Base-by-base conservation (phyloP, 2,888 invertebrate genomes). In the Apamea crenata region DNA sequence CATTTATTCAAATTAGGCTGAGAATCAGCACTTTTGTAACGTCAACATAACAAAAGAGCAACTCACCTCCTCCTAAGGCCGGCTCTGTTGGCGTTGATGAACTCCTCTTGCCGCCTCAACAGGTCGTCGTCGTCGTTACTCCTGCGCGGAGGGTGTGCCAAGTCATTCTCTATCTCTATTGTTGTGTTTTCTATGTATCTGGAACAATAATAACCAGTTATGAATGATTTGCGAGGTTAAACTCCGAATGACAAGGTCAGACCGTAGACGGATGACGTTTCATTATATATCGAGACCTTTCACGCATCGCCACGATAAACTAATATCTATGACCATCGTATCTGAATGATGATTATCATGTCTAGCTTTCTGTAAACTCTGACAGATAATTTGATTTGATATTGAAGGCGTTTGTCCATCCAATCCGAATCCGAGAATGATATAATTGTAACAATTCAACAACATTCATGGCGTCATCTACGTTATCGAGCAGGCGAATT, bases 171-270 rank as follows among this genome's bases (percentile, higher is more conserved):
- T 56, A 96, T 96, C 92, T 97, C 96, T 85, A 96, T 96, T 0
- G 96, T 96, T 0, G 96, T 96, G 91, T 96, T 96, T 87, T 97
- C 96, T 88, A 97, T 96, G 90, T 94, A 97, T 78, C 97, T 97
- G 91, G 0, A 69, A 77, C 5, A 71, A 83, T 1, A 32, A 66
- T 8, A 66, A 65, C 7, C 25, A 36, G 36, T 14, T 36, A 65
- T 36, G 36, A 65, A 66, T 66, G 21, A 66, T 25, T 36, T 65
- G 12, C 21, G 65, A 65, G 32, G 8, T 10, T 32, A 32, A 63
- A 21, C 18, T 32, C 18, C 18, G 21, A 32, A 21, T 10, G 18
- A 10, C 18, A 63, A 63, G 63, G 32, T 21, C 32, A 32, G 63
- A 32, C 32, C 4, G 29, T 29, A 18, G 29, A 61, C 7, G 61